phyloP scores from a whole-genome alignment of 2,113 vertebrate species.

The Octodon degus region DNA sequence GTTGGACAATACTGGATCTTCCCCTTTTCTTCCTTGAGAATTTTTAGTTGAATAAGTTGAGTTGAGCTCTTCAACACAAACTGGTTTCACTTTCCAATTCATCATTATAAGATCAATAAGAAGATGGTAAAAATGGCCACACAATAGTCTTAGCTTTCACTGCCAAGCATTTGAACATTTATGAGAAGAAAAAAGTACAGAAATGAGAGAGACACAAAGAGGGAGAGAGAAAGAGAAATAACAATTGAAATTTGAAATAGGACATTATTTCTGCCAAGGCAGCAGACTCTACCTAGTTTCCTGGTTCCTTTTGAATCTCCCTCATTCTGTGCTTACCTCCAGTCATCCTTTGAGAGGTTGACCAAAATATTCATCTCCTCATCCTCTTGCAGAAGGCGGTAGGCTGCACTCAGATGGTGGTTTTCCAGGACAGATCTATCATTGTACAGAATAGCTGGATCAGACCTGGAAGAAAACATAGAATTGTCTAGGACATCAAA shows the following conservation, averaged over 20 bases:
- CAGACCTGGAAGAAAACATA: conserved; percentile 88
- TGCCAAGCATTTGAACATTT: background rate
- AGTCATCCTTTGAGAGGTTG: conserved; percentile 97
- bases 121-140: background rate
- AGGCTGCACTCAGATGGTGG: conserved; percentile 95
- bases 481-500: background rate
- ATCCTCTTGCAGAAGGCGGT: conserved; percentile 94
- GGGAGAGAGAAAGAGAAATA: background rate
- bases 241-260: background rate
- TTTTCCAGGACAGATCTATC: conserved; percentile 96
- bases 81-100: background rate
- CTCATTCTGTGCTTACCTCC: conserved; percentile 90
- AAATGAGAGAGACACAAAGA: background rate
- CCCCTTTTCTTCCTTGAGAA: background rate
- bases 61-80: background rate
- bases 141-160: background rate
- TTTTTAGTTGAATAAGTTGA: background rate
- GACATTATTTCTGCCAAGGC: background rate
- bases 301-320: background rate
- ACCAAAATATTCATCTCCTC: conserved; percentile 96
- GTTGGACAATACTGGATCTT: background rate
- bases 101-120: background rate
- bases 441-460: conserved; percentile 95
- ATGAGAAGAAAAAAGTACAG: background rate
- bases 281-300: background rate